Evolutionary conservation across 2,113 vertebrate species (phyloP), one percentile per base, ranked within the genome.

Genomic region (Sorex araneus): DNA sequence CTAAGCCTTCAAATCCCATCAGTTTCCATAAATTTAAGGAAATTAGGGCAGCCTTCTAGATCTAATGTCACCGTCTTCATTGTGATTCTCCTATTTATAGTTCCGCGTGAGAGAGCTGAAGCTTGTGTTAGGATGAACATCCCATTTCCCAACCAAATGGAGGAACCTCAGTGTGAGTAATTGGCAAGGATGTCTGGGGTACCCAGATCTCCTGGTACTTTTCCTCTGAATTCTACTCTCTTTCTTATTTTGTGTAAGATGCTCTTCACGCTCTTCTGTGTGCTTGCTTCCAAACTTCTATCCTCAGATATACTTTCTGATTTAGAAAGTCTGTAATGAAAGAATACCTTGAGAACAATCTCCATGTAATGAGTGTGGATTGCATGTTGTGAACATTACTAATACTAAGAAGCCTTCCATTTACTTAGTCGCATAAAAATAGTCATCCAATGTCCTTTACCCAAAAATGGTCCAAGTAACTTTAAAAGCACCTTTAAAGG

Each of bases 401-500:
- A 63, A 89, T 89, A 70, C 43, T 32, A 83, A 96, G 76, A 88
- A 88, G 34, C 2, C 25, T 83, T 70, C 81, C 47, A 83, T 93
- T 96, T 92, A 92, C 94, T 92, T 78, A 30, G 84, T 15, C 57
- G 77, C 73, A 82, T 36, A 63, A 94, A 96, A 96, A 93, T 84
- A 87, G 78, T 79, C 87, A 92, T 83, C 77, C 81, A 95, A 75
- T 87, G 77, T 92, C 78, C 80, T 96, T 74, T 86, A 60, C 36
- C 71, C 79, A 40, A 74, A 93, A 95, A 91, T 91, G 94, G 36
- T 34, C 74, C 81, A 85, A 87, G 86, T 92, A 90, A 93, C 80
- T 94, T 94, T 96, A 93, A 96, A 96, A 96, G 94, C 94, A 91
- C 47, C 84, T 92, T 57, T 84, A 76, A 85, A 93, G 40, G 45